Evolutionary conservation across 2,113 vertebrate species (phyloP).

Genomic region (Cavia aperea): DNA sequence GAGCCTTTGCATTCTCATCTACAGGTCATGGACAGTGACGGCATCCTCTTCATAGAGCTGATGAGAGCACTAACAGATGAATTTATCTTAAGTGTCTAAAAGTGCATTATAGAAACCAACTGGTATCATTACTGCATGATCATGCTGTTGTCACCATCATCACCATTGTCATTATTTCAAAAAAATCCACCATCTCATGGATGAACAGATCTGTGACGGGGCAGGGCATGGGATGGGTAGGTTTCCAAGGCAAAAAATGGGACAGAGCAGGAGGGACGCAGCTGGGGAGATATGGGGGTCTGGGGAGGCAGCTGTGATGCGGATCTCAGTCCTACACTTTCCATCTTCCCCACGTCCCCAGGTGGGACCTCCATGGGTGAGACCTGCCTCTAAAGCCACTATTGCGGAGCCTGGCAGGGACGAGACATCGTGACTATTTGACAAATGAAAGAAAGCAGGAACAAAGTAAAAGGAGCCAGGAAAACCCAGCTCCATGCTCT

Average conservation of each 20-base stretch:
- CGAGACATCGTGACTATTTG: accelerated
- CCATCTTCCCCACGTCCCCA: accelerated
- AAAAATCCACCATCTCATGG: not conserved
- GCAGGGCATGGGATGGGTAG: not conserved
- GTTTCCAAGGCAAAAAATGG: not conserved
- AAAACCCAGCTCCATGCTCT: not conserved
- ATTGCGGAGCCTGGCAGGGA: not conserved
- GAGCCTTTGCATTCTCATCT: not conserved
- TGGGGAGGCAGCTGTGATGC: not conserved
- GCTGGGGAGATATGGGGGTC: accelerated
- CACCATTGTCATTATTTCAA: not conserved
- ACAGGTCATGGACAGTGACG: accelerated
- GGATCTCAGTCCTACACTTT: not conserved
- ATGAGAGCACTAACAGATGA: not conserved
- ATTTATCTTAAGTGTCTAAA: not conserved
- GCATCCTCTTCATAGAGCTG: not conserved
- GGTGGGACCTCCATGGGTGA: not conserved
- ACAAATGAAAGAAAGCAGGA: not conserved
- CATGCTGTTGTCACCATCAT: not conserved
- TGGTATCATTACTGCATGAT: not conserved
- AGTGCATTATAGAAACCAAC: not conserved
- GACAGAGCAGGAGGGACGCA: not conserved
- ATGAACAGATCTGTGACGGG: not conserved
- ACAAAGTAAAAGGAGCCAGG: not conserved
- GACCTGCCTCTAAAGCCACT: not conserved